Evolutionary conservation across 2,888 invertebrate genomes (phyloP), one percentile per base, ranked within the genome.

Genomic region (Pyrochroa serraticornis): DNA sequence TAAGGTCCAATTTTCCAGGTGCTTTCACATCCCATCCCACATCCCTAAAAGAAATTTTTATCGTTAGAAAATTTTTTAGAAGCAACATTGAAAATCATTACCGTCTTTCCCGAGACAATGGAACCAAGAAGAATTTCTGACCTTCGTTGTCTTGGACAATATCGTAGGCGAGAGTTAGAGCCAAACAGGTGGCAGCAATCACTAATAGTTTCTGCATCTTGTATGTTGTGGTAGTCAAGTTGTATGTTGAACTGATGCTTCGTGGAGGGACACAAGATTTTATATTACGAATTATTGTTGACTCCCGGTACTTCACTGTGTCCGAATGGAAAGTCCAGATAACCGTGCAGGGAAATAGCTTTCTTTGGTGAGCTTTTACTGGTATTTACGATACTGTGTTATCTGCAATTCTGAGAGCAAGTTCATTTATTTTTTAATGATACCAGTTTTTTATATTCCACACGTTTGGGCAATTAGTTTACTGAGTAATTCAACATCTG

Each of bases 61-160:
- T n/a, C 7, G 5, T n/a, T 1, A 42, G n/a, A 5, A 42, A 42
- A 7, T 7, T 0, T 7, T 14, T 12, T 13, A 2, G 6, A n/a
- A 3, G 6, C 9, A 12, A 9, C 6, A 42, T 31, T 9, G 22
- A 42, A 22, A 22, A 22, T 30, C n/a, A 7, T n/a, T 42, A 42
- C 42, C 42, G 30, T 42, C 42, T 42, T 1, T 42, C 9, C 7
- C 42, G 42, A n/a, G n/a, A n/a, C n/a, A n/a, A n/a, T n/a, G n/a
- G n/a, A 10, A 42, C 42, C 6, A 42, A 22, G 22, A 10, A 42
- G 9, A 31, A 42, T 22, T 42, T 22, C 7, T 42, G 31, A 22
- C 42, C 42, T 31, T 42, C 10, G 8, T 1, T 2, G 3, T 42
- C 42, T 6, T 42, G 42, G 7, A 42, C 9, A 0, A 42, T 30